These are phyloP conservation scores for Esox masquinongy DNA, from an alignment of 2,797 vertebrate genomes.

Conservation along the genomic window DNA sequence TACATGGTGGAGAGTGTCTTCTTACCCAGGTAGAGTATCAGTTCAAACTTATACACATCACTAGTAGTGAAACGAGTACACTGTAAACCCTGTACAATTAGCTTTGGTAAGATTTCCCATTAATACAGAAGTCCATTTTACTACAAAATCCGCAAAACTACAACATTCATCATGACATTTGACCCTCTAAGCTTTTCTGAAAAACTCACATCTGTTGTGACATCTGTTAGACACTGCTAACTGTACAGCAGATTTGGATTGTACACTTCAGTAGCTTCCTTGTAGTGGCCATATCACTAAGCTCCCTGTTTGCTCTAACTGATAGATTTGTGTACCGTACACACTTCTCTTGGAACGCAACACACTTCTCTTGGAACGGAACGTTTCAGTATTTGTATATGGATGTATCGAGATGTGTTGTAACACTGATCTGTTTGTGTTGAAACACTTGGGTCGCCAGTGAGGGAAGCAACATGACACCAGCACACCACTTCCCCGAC, in stretches of 20 bases:
- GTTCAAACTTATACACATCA: neutral
- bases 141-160: neutral
- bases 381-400: neutral
- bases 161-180: no score
- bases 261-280: neutral
- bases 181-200: neutral
- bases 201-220: neutral
- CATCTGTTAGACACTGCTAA: neutral
- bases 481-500: slow-evolving; percentile 93
- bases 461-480: slow-evolving; percentile 93
- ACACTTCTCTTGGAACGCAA: neutral
- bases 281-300: neutral
- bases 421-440: slow-evolving; percentile 2
- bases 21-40: slow-evolving; percentile 85
- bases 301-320: neutral
- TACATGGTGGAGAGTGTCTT: slow-evolving; percentile 94
- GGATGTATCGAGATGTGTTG: slow-evolving; percentile 9
- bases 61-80: neutral
- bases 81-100: neutral
- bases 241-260: neutral
- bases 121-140: neutral
- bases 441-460: slow-evolving; percentile 57
- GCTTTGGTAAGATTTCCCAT: neutral
- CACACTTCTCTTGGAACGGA: neutral
- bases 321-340: neutral